Conservation (phyloP, 2,888 invertebrate genomes). For the Rhamphomyia laevipes region DNA sequence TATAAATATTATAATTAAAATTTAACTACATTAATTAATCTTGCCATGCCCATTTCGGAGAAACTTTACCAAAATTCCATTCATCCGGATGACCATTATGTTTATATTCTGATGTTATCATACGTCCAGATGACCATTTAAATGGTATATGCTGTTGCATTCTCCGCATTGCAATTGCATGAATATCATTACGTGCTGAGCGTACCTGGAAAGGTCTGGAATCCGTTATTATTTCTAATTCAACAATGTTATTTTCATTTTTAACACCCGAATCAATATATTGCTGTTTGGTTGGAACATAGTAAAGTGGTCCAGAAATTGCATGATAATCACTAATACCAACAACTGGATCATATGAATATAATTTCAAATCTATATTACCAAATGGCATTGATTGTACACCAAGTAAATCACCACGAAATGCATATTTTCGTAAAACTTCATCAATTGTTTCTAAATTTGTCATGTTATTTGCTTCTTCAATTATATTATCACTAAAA, state of each 20-base stretch:
- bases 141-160: conserved; percentile 28
- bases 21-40: background rate
- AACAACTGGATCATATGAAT: conserved; percentile 30
- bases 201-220: conserved; percentile 16
- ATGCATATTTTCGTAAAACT: conserved; percentile 29
- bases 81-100: conserved; percentile 36
- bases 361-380: conserved; percentile 36
- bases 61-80: conserved; percentile 34
- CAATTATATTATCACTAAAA: conserved; percentile 20
- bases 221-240: conserved; percentile 31
- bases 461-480: conserved; percentile 25
- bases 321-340: conserved; percentile 33
- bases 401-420: conserved; percentile 34
- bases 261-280: conserved; percentile 18
- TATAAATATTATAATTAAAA: too few species aligned
- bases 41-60: conserved; percentile 36
- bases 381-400: conserved; percentile 35
- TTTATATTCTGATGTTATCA: conserved; percentile 21
- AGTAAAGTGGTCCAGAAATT: conserved; percentile 33
- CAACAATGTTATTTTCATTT: conserved; percentile 12
- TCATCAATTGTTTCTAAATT: conserved; percentile 32
- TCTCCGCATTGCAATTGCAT: conserved; percentile 27
- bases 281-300: background rate
- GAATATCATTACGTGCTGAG: conserved; percentile 32
- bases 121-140: conserved; percentile 30